A percentile compares a stretch with the other conserved stretches of the same genome.
phyloP scores from a whole-genome alignment of 1,140 invertebrate genomes.

The Penaeus indicus region DNA sequence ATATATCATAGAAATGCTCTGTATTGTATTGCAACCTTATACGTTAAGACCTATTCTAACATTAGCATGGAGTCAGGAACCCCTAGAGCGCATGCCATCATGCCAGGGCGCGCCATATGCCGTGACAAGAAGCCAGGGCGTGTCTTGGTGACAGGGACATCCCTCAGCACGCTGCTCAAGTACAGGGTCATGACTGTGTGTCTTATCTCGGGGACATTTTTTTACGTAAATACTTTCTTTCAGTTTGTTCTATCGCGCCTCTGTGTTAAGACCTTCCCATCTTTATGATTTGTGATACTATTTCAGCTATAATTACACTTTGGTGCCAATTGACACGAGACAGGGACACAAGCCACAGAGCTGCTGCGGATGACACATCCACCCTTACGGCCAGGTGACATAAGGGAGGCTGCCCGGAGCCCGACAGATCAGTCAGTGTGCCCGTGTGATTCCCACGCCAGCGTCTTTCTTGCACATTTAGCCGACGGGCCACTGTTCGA shows the following conservation, averaged over 20 bases:
- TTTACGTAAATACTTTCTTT: constrained; percentile 51
- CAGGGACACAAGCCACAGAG: constrained; percentile 47
- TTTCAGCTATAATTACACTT: constrained; percentile 66
- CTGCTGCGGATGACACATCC: background rate
- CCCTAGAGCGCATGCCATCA: too few relatives aligned
- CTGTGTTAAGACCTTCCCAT: constrained; percentile 62
- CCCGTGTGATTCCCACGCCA: constrained; percentile 39
- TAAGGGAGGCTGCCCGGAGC: constrained; percentile 13
- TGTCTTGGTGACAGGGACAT: too few relatives aligned
- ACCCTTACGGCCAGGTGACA: constrained; percentile 24
- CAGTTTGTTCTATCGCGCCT: constrained; percentile 60
- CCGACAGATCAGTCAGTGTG: constrained; percentile 48
- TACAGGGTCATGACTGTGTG: constrained; percentile 44
- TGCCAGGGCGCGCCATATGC: too few relatives aligned
- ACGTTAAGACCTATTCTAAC: too few relatives aligned
- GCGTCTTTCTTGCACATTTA: constrained; percentile 64
- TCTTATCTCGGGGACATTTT: constrained; percentile 54
- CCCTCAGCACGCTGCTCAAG: too few relatives aligned
- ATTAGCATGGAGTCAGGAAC: too few relatives aligned
- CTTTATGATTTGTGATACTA: constrained; percentile 66
- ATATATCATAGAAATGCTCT: too few relatives aligned
- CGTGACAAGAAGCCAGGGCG: too few relatives aligned
- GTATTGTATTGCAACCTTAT: too few relatives aligned
- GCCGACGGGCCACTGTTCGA: constrained; percentile 63
- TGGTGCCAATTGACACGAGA: constrained; percentile 60